A percentile compares a stretch with the other conserved stretches of the same genome.
These are phyloP conservation scores for Tadarida brasiliensis DNA, from an alignment of 2,797 vertebrate genomes.

Conservation along the genomic window DNA sequence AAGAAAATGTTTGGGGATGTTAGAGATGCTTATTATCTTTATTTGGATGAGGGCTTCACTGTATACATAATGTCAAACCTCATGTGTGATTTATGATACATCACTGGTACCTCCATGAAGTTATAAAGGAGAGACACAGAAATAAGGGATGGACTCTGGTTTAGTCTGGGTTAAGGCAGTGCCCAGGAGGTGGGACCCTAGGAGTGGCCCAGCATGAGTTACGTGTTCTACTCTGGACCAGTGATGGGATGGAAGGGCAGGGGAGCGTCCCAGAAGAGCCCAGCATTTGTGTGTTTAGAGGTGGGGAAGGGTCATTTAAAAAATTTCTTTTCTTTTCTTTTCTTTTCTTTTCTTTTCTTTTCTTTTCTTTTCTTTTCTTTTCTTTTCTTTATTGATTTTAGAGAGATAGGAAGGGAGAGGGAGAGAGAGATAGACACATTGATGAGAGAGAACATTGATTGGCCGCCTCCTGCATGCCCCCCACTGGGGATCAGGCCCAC, in stretches of 20 bases:
- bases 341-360: too few species aligned
- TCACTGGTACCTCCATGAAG: neutral
- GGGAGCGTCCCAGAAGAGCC: neutral
- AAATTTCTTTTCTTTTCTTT: too few species aligned
- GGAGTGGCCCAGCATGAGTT: neutral
- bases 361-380: too few species aligned
- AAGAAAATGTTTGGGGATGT: too few species aligned
- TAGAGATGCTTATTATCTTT: accelerated
- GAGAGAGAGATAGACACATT: too few species aligned
- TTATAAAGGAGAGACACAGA: neutral
- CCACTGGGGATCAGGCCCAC: too few species aligned
- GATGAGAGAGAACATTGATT: too few species aligned
- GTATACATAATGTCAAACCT: neutral
- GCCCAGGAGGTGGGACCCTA: too few species aligned
- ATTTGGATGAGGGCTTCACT: neutral
- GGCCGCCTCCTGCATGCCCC: too few species aligned
- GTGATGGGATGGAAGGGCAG: accelerated
- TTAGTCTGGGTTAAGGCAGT: neutral
- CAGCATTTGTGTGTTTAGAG: neutral
- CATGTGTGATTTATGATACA: neutral
- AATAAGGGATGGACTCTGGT: neutral
- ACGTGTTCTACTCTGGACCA: neutral
- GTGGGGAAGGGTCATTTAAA: neutral
- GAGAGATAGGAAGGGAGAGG: too few species aligned
- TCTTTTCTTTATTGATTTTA: too few species aligned